phyloP scores from a whole-genome alignment of 1,140 invertebrate species.

The Ylistrum balloti region DNA sequence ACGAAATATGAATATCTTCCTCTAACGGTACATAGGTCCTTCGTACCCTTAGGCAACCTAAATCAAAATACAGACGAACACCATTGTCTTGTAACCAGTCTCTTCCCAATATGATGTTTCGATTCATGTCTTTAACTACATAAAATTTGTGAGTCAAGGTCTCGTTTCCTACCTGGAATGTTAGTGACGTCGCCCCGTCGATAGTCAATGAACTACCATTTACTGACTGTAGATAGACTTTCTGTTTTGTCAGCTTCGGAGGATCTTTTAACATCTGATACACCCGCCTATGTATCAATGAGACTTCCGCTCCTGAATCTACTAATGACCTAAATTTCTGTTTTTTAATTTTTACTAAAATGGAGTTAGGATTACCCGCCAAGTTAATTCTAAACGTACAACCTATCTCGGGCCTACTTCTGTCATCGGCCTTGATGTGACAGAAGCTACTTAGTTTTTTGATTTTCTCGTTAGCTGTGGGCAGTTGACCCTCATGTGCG shows the following conservation, averaged over 20 bases:
- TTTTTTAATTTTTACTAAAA: too few relatives aligned
- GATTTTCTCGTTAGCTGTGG: background rate
- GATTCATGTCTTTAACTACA: background rate
- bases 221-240: conserved; percentile 49
- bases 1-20: too few relatives aligned
- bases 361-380: too few relatives aligned
- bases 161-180: conserved; percentile 50
- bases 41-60: too few relatives aligned
- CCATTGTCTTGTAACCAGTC: too few relatives aligned
- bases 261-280: too few relatives aligned
- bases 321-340: too few relatives aligned
- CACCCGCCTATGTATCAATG: background rate
- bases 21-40: too few relatives aligned
- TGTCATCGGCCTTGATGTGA: conserved; percentile 9
- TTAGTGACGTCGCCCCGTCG: conserved; percentile 38
- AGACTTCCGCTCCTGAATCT: background rate
- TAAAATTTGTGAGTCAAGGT: background rate
- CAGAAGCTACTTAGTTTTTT: conserved; percentile 43
- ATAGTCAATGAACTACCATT: conserved; percentile 47
- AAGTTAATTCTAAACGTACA: background rate
- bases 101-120: too few relatives aligned
- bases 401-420: background rate
- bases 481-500: background rate
- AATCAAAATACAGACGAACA: too few relatives aligned
- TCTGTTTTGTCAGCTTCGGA: conserved; percentile 42